Evolutionary conservation across 2,888 invertebrate genomes (phyloP).

Genomic region (Spisula subtruncata): DNA sequence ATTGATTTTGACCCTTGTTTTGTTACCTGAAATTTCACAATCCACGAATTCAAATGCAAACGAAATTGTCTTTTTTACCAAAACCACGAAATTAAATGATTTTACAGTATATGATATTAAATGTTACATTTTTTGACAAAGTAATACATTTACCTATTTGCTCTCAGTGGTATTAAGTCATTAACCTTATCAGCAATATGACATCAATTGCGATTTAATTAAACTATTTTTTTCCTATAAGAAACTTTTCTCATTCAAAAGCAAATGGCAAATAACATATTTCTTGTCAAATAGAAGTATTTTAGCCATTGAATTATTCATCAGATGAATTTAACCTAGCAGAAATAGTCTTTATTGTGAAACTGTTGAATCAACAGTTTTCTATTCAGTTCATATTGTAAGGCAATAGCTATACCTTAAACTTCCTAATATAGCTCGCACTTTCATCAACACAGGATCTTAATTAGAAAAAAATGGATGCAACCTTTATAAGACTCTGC

Average conservation of each 20-base stretch:
- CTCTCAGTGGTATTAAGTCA: neutral
- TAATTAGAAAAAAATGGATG: too few species aligned
- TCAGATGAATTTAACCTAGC: neutral
- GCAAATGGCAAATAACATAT: neutral
- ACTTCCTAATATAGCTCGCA: too few species aligned
- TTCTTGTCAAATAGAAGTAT: neutral
- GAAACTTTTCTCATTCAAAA: neutral
- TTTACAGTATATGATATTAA: neutral
- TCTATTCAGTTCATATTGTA: neutral
- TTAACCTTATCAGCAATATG: neutral
- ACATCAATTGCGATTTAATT: neutral
- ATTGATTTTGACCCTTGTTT: too few species aligned
- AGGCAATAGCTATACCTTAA: neutral
- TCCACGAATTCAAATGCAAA: too few species aligned
- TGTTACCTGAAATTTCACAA: too few species aligned
- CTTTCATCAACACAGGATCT: too few species aligned
- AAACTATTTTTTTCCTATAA: neutral
- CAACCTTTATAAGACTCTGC: too few species aligned
- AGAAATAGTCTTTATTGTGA: neutral
- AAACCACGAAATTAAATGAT: too few species aligned
- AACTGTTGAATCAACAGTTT: conserved; percentile 12
- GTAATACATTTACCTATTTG: neutral
- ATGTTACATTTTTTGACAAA: neutral
- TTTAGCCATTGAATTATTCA: neutral
- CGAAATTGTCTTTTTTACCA: too few species aligned